These are phyloP conservation scores for Drosophila nannoptera DNA, from an alignment of 1,140 invertebrate species.

Conservation along the genomic window DNA sequence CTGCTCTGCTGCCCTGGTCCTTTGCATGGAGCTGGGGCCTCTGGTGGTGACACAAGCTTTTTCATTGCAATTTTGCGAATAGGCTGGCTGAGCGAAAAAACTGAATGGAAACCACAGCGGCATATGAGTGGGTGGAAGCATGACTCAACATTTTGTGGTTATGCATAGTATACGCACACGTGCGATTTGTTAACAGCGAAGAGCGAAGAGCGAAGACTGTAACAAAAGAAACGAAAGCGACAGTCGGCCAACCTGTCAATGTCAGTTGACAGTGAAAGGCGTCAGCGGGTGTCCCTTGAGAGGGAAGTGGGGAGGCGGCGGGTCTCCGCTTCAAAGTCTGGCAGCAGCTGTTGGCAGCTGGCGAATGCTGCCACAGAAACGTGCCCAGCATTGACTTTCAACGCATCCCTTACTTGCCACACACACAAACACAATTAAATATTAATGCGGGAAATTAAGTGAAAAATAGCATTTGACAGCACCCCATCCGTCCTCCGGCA, in stretches of 20 bases:
- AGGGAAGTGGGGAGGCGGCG: neutral
- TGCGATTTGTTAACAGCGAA: constrained; percentile 48
- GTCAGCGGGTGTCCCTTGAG: neutral
- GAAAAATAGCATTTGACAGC: constrained; percentile 57
- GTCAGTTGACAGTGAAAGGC: constrained; percentile 66
- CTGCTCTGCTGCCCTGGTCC: constrained; percentile 22
- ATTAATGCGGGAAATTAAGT: constrained; percentile 73
- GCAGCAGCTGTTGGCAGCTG: constrained; percentile 67
- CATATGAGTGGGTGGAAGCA: constrained; percentile 4
- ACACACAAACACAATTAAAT: constrained; percentile 62
- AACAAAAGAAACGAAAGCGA: constrained; percentile 32
- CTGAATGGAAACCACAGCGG: constrained; percentile 40
- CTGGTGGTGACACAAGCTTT: constrained; percentile 59
- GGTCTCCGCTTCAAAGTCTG: constrained; percentile 34
- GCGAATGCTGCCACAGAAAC: constrained; percentile 38
- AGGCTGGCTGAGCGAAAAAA: constrained; percentile 42
- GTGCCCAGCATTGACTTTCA: constrained; percentile 41
- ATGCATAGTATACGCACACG: constrained; percentile 69
- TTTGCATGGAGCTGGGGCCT: constrained; percentile 26
- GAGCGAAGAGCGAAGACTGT: no score
- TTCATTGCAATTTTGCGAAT: constrained; percentile 29
- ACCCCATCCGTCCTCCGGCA: no score
- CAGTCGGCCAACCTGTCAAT: constrained; percentile 55
- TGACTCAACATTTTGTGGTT: constrained; percentile 76
- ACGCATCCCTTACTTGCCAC: no score